Evolutionary conservation across 2,797 vertebrate genomes (phyloP), one percentile per base, ranked within the genome.

Genomic region (Acomys russatus): DNA sequence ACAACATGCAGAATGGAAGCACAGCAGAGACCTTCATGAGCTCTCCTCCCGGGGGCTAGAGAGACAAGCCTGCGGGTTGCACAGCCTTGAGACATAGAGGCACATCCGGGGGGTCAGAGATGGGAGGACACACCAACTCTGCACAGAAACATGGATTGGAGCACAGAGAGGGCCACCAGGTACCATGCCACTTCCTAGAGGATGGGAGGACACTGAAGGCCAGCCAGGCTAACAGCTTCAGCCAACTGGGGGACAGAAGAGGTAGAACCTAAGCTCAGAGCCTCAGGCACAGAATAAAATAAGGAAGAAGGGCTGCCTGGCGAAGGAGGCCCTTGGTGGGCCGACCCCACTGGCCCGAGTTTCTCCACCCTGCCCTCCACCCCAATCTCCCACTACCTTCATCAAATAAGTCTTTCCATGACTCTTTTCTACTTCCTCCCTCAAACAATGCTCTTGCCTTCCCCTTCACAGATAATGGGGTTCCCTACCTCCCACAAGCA

Each of bases 391-490:
- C 12, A 12, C 44, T 56, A 59, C 12, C 11, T 61, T 54, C 71
- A 20, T 79, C 89, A 11, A 2, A 63, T 23, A 56, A 56, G 59
- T 61, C 88, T 54, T 44, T 6, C 33, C 85, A 70, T 61, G 71
- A 66, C 51, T 93, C 59, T 33, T 28, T 8, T 63, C 61, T 85
- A 38, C 66, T 51, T 54, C 44, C 61, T 54, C 30, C 73, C 78
- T 59, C 10, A 64, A 64, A 18, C 11, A 2, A 33, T 1, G 15
- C n/a, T 73, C 33, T 38, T 28, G 35, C 17, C 23, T 5, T 9
- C 14, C 25, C n/a, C 12, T 92, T 59, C 59, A 82, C 12, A 63
- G 84, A 90, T 84, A 84, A 93, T 80, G 30, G 44, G 33, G 85
- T 20, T 49, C 22, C 87, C 33, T 49, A 10, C 38, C 18, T 30